Evolutionary conservation across 2,113 vertebrate genomes (phyloP), one percentile per base, ranked within the genome.

Genomic region (Cololabis saira): DNA sequence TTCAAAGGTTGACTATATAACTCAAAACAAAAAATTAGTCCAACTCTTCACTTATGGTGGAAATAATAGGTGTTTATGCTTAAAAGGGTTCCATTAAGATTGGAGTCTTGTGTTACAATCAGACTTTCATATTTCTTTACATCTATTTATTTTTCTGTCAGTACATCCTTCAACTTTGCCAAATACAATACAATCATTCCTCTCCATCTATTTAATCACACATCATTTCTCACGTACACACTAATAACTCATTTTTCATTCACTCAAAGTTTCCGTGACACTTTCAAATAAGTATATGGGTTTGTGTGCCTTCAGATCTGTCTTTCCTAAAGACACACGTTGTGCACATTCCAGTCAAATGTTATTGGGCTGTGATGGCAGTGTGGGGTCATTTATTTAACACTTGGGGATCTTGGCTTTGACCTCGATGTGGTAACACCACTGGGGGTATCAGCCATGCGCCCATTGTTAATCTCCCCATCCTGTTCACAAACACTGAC

Each of bases 301-400:
- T 73, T 78, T 67, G 57, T 52, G 30, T 52, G 70, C 42, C 53
- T 65, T 78, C 66, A 71, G 54, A 16, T 63, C 55, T 72, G 66
- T 64, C 80, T 81, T 74, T 83, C 74, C 66, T 59, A 53, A 55
- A 61, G 52, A 67, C 52, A 21, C 33, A 59, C 77, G 67, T 83
- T 83, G 62, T 84, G 83, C 81, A 84, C 87, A 89, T 88, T 88
- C 82, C 84, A 74, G 78, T 79, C 81, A 83, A 80, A 83, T 85
- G 80, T 81, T 88, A 51, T 53, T 33, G 48, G 74, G 69, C 74
- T 50, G 71, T 43, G 71, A 65, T 78, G 79, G 71, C 70, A 77
- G 80, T 87, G 84, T 89, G 83, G 74, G 80, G 81, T 90, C 86
- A 86, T 90, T 84, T 89, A 81, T 87, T 89, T 85, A 87, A 88